Conservation (phyloP, 2,888 invertebrate genomes). For the Crioceris asparagi region DNA sequence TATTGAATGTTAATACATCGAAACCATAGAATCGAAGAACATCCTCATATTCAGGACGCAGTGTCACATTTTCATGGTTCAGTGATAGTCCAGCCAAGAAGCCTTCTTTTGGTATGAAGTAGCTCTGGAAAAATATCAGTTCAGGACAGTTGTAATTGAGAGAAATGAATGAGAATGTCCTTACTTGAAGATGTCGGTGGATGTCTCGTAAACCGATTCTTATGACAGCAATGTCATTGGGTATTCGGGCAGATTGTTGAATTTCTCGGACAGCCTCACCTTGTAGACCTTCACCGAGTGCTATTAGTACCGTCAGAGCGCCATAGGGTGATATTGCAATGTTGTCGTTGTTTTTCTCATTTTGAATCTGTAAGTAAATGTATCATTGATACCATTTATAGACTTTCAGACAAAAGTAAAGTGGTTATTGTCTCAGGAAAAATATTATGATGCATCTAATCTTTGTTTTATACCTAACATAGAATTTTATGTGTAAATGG, state of each 20-base stretch:
- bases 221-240: conserved; percentile 60
- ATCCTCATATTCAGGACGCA: conserved; percentile 62
- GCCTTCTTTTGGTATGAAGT: conserved; percentile 72
- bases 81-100: conserved; percentile 71
- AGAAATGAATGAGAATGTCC: not conserved
- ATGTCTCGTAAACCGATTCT: conserved; percentile 74
- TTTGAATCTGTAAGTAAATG: conserved; percentile 45
- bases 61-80: conserved; percentile 66
- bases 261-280: conserved; percentile 66
- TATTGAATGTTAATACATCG: conserved; percentile 48
- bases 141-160: not conserved
- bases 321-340: conserved; percentile 80
- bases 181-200: conserved; percentile 67
- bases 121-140: conserved; percentile 49
- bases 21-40: conserved; percentile 72
- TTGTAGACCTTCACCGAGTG: conserved; percentile 67
- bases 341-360: conserved; percentile 64
- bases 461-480: no score
- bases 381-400: not conserved
- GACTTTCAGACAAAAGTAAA: no score
- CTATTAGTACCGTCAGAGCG: conserved; percentile 65
- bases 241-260: conserved; percentile 56
- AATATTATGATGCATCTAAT: no score
- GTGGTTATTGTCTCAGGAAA: no score
- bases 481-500: no score